Evolutionary conservation across 1,140 invertebrate species (phyloP), one percentile per base, ranked within the genome.

Genomic region (Epicauta chinensis): DNA sequence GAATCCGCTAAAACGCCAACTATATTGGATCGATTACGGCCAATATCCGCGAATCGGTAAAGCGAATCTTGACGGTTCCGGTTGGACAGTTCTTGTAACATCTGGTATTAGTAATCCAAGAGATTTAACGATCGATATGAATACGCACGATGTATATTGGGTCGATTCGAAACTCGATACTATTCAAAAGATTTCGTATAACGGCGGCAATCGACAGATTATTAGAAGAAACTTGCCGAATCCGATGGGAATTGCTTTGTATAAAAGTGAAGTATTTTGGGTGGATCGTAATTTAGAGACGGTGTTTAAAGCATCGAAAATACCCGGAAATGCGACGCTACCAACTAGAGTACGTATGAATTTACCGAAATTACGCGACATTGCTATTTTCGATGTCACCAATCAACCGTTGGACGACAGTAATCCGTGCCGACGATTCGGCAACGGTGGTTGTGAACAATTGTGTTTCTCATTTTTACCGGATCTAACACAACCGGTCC

Each of bases 21-120:
- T 98, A 0, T 98, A 97, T 68, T 99, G 96, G 96, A 94, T 97
- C 50, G 96, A 98, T 72, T 93, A 95, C 64, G 96, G 96, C 0
- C 95, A 98, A 66, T 93, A 94, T 71, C 95, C 96, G 0, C 82
- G 90, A 60, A 97, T 99, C 37, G 93, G 93, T 2, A 88, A 89
- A 65, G 82, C 92, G 0, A 82, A 85, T 60, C 73, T 99, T 1
- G 93, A 99, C 66, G 95, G 94, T 2, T 83, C 81, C 13, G 88
- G 91, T 59, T 91, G 93, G 81, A 81, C 77, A 15, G 85, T 90
- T 0, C 77, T 99, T 17, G 90, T 98, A 0, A 90, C 87, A 0
- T 87, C 87, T 1, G 91, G 91, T 7, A 92, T 99, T 36, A 89
- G 84, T 23, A 87, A 89, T 61, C 97, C 97, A 0, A 78, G 89